A percentile compares a stretch with the other conserved stretches of the same genome.
phyloP scores from a whole-genome alignment of 2,888 invertebrate genomes.

The Sesia apiformis region DNA sequence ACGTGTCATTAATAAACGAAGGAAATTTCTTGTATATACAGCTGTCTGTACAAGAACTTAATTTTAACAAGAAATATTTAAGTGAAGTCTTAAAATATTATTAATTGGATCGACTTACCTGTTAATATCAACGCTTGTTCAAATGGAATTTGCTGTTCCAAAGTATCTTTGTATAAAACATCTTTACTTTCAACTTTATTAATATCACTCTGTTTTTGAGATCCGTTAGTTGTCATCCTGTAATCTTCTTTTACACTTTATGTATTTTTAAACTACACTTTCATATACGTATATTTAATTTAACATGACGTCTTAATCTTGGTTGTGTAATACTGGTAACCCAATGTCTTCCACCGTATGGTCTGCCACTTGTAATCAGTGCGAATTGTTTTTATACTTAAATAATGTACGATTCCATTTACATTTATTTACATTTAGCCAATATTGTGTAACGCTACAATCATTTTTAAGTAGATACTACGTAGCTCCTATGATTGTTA shows the following conservation, averaged over 20 bases:
- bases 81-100: too few relatives aligned
- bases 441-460: too few relatives aligned
- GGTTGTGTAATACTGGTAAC: too few relatives aligned
- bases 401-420: background rate
- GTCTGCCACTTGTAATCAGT: background rate
- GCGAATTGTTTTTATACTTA: background rate
- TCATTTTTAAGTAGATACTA: too few relatives aligned
- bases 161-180: background rate
- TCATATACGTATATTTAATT: too few relatives aligned
- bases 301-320: too few relatives aligned
- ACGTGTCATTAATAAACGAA: too few relatives aligned
- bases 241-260: background rate
- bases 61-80: too few relatives aligned
- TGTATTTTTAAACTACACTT: background rate
- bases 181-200: background rate
- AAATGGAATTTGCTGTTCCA: constrained; percentile 1
- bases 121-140: constrained; percentile 7
- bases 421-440: too few relatives aligned
- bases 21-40: too few relatives aligned
- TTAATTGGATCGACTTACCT: constrained; percentile 1
- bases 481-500: too few relatives aligned
- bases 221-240: background rate
- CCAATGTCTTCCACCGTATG: background rate
- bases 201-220: background rate
- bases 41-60: too few relatives aligned